Evolutionary conservation across 2,797 vertebrate genomes (phyloP).

Genomic region (Sebastes dallii): DNA sequence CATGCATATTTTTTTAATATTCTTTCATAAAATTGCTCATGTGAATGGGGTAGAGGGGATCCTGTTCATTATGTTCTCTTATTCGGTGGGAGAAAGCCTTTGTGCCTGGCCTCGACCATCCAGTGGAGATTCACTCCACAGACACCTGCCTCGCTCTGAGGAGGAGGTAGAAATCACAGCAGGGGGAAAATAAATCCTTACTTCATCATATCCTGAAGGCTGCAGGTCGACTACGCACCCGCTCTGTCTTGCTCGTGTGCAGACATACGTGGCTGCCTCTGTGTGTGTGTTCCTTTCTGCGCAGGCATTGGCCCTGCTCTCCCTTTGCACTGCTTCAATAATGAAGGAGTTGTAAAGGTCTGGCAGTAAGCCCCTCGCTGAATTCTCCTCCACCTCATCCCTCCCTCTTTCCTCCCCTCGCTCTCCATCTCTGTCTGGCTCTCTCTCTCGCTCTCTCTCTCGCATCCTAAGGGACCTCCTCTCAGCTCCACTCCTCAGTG

Average conservation of each 20-base stretch:
- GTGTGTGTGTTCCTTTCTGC: constrained; percentile 17
- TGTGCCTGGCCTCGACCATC: not conserved
- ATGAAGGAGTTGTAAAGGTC: constrained; percentile 72
- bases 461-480: constrained; percentile 61
- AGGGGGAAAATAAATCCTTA: not conserved
- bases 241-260: constrained; percentile 13
- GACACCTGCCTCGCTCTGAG: constrained; percentile 12
- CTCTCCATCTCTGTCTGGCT: constrained; percentile 9
- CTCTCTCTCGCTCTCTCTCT: constrained; percentile 2
- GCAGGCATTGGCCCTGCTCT: constrained; percentile 30
- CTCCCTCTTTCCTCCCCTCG: not conserved
- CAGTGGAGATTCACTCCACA: not conserved
- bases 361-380: constrained; percentile 60
- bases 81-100: not conserved
- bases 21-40: not conserved
- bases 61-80: not conserved
- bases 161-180: constrained; percentile 29
- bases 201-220: constrained; percentile 43
- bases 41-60: not conserved
- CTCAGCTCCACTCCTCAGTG: constrained; percentile 53
- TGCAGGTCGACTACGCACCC: constrained; percentile 30
- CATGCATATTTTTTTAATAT: not conserved
- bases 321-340: constrained; percentile 59
- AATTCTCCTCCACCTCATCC: constrained; percentile 27
- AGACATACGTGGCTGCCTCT: not conserved